A percentile compares a stretch with the other conserved stretches of the same genome.
These are phyloP conservation scores for Chloroclystis v-ata DNA, from an alignment of 2,888 invertebrate genomes.

Conservation along the genomic window DNA sequence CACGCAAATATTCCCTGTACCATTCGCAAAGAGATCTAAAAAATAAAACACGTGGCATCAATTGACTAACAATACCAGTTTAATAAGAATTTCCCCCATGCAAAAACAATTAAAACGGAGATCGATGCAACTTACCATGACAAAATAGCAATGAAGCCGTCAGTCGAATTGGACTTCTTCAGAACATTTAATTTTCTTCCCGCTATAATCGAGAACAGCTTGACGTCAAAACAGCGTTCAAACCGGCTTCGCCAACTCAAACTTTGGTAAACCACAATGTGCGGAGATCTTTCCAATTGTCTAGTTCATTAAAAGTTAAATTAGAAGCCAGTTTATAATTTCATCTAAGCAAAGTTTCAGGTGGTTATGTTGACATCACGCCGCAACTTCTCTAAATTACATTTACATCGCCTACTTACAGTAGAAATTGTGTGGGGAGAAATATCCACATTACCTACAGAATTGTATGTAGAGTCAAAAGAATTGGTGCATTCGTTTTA, in stretches of 20 bases:
- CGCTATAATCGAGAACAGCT: conserved; percentile 34
- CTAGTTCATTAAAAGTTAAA: conserved; percentile 33
- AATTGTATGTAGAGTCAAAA: conserved; percentile 8
- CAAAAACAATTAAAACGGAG: conserved; percentile 46
- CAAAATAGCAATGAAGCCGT: conserved; percentile 26
- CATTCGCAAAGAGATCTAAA: conserved; percentile 29
- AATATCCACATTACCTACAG: conserved; percentile 15
- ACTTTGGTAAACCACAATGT: conserved; percentile 32
- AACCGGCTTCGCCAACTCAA: conserved; percentile 29
- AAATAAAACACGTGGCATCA: conserved; percentile 32
- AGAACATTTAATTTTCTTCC: conserved; percentile 31
- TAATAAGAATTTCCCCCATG: conserved; percentile 45
- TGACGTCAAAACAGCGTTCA: conserved; percentile 28
- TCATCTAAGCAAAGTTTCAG: conserved; percentile 27
- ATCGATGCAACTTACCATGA: conserved; percentile 55
- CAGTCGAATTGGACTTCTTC: conserved; percentile 43
- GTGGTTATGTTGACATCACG: conserved; percentile 23
- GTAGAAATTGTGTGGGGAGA: conserved; percentile 26
- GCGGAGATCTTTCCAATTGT: conserved; percentile 30
- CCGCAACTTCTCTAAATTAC: conserved; percentile 25
- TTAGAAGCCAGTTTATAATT: conserved; percentile 32
- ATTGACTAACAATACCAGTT: conserved; percentile 24
- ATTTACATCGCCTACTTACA: conserved; percentile 25
- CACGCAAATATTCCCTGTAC: conserved; percentile 1
- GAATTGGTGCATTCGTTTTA: conserved; percentile 11